These are phyloP conservation scores for Acrocephalus arundinaceus DNA, from an alignment of 2,113 vertebrate genomes.

Conservation along the genomic window DNA sequence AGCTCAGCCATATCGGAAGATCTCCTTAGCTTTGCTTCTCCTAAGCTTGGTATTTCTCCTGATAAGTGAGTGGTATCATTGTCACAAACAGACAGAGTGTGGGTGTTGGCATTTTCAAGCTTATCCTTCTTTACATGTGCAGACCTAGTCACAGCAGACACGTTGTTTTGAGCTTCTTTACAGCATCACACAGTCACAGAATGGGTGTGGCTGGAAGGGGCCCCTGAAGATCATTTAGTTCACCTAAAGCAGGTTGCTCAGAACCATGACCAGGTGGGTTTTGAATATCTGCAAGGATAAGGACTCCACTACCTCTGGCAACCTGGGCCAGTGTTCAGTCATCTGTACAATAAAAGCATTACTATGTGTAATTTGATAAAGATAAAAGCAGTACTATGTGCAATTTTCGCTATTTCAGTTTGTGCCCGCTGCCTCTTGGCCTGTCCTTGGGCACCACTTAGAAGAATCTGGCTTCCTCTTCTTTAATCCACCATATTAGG, in stretches of 20 bases:
- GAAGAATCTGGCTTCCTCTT: background rate
- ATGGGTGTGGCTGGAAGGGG: background rate
- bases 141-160: background rate
- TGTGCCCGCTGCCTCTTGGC: background rate
- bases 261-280: background rate
- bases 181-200: background rate
- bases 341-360: background rate
- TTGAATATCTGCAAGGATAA: background rate
- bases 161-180: background rate
- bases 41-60: background rate
- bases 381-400: background rate
- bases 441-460: background rate
- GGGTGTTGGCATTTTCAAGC: background rate
- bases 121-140: background rate
- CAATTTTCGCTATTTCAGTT: background rate
- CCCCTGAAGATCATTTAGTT: background rate
- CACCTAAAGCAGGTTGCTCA: background rate
- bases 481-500: background rate
- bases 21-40: background rate
- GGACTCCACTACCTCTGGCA: background rate
- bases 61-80: fast-evolving
- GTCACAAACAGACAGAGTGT: background rate
- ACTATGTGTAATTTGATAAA: background rate
- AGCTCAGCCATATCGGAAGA: background rate
- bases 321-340: background rate